Conservation (phyloP, 1,140 invertebrate species). For the Pseudomyrmex cubaensis region DNA sequence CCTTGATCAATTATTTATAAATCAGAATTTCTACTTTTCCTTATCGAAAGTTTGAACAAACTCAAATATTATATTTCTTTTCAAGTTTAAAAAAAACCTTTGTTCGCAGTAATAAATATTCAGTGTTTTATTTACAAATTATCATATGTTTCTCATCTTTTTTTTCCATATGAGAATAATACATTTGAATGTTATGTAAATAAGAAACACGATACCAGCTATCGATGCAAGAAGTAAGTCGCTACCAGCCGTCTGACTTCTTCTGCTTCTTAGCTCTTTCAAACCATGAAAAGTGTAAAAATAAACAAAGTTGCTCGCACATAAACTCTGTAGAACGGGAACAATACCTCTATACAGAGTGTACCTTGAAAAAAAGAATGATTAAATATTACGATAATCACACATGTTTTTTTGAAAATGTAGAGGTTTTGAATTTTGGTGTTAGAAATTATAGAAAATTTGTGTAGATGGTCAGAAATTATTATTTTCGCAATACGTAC, state of each 20-base stretch:
- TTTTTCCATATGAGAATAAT: neutral
- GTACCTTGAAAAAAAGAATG: slow-evolving; percentile 25
- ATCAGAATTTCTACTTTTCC: neutral
- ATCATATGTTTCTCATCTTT: neutral
- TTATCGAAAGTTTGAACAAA: neutral
- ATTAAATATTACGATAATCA: neutral
- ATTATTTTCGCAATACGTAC: slow-evolving; percentile 84
- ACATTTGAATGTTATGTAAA: neutral
- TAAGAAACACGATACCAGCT: slow-evolving; percentile 86
- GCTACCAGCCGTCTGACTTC: slow-evolving; percentile 87
- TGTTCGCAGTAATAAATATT: too few species aligned
- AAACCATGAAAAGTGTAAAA: slow-evolving; percentile 96
- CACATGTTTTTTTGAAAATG: neutral
- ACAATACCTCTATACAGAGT: slow-evolving; percentile 91
- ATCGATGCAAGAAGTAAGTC: slow-evolving; percentile 93
- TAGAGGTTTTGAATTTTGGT: too few species aligned
- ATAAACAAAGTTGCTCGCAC: slow-evolving; percentile 96
- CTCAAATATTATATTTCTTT: too few species aligned
- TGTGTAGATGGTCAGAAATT: too few species aligned
- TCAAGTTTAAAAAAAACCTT: too few species aligned
- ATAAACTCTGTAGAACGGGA: slow-evolving; percentile 93
- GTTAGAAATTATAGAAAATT: too few species aligned
- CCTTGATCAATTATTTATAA: neutral
- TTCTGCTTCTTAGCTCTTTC: slow-evolving; percentile 86
- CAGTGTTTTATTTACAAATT: too few species aligned